Percentiles rank a stretch among this genome's conserved stretches.
These are phyloP conservation scores for Crocidura indochinensis DNA, from an alignment of 2,797 vertebrate species.

Conservation along the genomic window DNA sequence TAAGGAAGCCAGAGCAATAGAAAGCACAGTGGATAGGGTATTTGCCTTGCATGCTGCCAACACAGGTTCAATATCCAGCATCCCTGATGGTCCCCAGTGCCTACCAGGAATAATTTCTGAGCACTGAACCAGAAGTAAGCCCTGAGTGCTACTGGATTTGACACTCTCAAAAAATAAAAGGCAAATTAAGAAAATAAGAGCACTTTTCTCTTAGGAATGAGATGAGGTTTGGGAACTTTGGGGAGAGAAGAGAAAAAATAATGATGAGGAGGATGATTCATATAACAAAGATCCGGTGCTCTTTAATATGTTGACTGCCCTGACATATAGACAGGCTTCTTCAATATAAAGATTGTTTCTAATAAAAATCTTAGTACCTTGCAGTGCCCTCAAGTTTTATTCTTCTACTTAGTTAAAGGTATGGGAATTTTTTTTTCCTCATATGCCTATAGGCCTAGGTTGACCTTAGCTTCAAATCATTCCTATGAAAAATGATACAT, in stretches of 20 bases:
- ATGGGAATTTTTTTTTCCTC: background rate
- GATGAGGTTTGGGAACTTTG: background rate
- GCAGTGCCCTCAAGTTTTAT: background rate
- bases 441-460: background rate
- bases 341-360: background rate
- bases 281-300: background rate
- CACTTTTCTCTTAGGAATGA: background rate
- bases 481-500: background rate
- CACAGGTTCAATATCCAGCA: too few relatives aligned
- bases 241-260: background rate
- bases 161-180: background rate
- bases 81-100: too few relatives aligned
- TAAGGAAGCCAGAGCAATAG: background rate
- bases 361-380: background rate
- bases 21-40: too few relatives aligned
- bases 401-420: background rate
- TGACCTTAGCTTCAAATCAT: background rate
- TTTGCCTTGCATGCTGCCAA: too few relatives aligned
- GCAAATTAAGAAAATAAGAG: background rate
- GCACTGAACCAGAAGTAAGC: too few relatives aligned
- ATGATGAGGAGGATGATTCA: background rate
- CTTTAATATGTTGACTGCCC: background rate
- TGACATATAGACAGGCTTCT: background rate
- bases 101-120: too few relatives aligned
- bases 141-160: too few relatives aligned